Evolutionary conservation across 2,888 invertebrate genomes (phyloP).

Genomic region (Cerceris ruficornis): DNA sequence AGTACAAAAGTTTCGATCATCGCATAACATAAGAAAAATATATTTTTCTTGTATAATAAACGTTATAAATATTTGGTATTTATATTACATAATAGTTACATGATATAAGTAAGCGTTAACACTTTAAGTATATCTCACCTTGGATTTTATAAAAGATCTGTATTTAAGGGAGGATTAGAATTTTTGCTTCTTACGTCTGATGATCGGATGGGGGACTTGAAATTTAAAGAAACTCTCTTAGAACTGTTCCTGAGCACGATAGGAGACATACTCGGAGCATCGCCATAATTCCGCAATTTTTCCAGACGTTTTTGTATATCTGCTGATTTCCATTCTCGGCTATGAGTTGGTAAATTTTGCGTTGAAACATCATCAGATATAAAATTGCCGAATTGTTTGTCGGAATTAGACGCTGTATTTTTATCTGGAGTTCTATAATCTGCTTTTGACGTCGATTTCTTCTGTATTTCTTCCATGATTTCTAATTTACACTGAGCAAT

Average conservation of each 20-base stretch:
- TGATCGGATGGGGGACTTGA: conserved; percentile 56
- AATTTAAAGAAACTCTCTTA: conserved; percentile 58
- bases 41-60: too few relatives aligned
- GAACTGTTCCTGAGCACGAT: conserved; percentile 75
- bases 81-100: too few relatives aligned
- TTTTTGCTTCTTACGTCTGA: conserved; percentile 1
- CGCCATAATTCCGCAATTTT: conserved; percentile 83
- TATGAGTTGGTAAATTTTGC: conserved; percentile 22
- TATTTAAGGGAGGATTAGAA: not conserved
- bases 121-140: not conserved
- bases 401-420: conserved; percentile 5
- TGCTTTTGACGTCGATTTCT: conserved; percentile 61
- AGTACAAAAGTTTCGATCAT: too few relatives aligned
- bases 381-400: conserved; percentile 9
- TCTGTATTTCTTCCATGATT: conserved; percentile 69
- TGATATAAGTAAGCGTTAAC: not conserved
- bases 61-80: too few relatives aligned
- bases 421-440: conserved; percentile 48
- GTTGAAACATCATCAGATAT: not conserved
- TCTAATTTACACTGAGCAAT: conserved; percentile 65
- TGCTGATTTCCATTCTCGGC: conserved; percentile 39
- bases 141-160: not conserved
- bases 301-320: conserved; percentile 80
- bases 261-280: conserved; percentile 84
- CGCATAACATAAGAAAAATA: too few relatives aligned